Percentiles rank a stretch among this genome's conserved stretches.
Conservation (phyloP, 2,113 vertebrate genomes). For the Oreocharis arfaki region DNA sequence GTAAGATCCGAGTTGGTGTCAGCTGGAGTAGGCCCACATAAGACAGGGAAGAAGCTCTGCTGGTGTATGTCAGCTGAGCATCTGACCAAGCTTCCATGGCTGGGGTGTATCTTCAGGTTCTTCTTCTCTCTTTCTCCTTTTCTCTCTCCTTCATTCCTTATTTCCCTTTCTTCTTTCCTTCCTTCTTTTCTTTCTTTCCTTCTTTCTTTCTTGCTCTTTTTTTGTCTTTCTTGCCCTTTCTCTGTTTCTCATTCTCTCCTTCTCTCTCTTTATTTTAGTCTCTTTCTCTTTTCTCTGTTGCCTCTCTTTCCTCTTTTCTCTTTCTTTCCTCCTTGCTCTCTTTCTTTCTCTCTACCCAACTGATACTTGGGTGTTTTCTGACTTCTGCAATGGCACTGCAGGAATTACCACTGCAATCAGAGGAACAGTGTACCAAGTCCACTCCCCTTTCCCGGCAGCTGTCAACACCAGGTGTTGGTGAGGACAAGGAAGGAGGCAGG, state of each 20-base stretch:
- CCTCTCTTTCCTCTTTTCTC: not conserved
- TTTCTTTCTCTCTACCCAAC: not conserved
- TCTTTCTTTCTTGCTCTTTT: rapidly evolving
- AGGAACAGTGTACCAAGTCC: not conserved
- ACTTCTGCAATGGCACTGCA: not conserved
- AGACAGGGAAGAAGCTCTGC: not conserved
- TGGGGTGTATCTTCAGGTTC: not conserved
- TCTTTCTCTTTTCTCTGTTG: not conserved
- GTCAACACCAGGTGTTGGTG: not conserved
- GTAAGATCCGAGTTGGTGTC: not conserved
- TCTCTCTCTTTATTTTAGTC: not conserved
- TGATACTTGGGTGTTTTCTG: not conserved
- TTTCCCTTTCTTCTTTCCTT: rapidly evolving
- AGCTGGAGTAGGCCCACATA: not conserved
- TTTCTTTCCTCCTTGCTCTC: not conserved
- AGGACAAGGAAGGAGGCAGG: not conserved
- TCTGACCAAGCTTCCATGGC: not conserved
- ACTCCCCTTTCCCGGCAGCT: not conserved
- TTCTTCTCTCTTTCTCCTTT: not conserved
- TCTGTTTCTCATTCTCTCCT: not conserved
- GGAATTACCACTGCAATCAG: not conserved
- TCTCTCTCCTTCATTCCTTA: not conserved
- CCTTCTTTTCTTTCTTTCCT: rapidly evolving
- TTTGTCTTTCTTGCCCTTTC: not conserved
- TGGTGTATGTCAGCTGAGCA: not conserved